A percentile compares a stretch with the other conserved stretches of the same genome.
These are phyloP conservation scores for Gobio occitaniae DNA, from an alignment of 2,797 vertebrate genomes.

Conservation along the genomic window DNA sequence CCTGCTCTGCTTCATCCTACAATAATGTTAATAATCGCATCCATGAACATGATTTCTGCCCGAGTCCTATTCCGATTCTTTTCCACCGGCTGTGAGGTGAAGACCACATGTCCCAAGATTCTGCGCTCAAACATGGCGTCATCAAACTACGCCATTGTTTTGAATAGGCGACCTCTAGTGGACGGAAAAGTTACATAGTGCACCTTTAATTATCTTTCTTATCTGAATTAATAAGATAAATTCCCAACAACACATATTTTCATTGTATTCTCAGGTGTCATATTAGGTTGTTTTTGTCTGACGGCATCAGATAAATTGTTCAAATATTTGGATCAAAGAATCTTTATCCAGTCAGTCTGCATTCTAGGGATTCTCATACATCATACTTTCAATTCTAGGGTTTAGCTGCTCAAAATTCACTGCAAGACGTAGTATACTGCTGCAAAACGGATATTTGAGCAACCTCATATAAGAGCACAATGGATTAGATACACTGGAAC, in stretches of 20 bases:
- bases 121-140: too few relatives aligned
- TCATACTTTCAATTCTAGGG: not conserved
- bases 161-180: too few relatives aligned
- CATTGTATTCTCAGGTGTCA: not conserved
- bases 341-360: constrained; percentile 4
- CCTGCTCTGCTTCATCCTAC: too few relatives aligned
- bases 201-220: not conserved
- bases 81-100: too few relatives aligned
- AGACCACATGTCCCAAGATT: too few relatives aligned
- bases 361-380: not conserved
- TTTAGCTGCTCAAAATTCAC: not conserved
- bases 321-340: not conserved
- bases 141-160: too few relatives aligned
- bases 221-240: not conserved
- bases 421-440: not conserved
- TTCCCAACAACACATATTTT: not conserved
- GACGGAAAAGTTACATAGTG: too few relatives aligned
- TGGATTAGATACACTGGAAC: not conserved
- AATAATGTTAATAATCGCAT: too few relatives aligned
- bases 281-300: not conserved
- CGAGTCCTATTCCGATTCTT: too few relatives aligned
- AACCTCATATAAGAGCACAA: not conserved
- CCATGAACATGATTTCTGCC: too few relatives aligned
- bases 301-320: too few relatives aligned
- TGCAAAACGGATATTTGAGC: not conserved